Base-by-base conservation (phyloP, 2,888 invertebrate genomes). In the Lasioglossum marginatum region DNA sequence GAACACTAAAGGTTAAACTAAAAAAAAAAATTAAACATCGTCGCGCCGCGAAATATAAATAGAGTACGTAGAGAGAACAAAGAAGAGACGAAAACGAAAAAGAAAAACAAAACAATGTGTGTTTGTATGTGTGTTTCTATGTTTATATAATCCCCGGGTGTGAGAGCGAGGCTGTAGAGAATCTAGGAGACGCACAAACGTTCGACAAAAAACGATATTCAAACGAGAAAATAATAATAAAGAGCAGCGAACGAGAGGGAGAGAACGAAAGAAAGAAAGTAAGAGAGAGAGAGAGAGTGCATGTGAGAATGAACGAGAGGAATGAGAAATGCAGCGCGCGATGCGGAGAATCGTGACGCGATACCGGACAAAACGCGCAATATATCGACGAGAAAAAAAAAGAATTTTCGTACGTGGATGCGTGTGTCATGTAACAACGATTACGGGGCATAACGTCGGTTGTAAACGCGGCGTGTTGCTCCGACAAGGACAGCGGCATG, bases 61-160 rank as follows among this genome's bases (percentile, higher is more conserved):
- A 82, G 72, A 81, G 34, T 73, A 88, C 74, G 85, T 82, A 89
- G 87, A 85, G 87, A 85, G 19, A 63, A 75, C 63, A 66, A 75
- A 23, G 43, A 43, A 68, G 40, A 37, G 31, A 40, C 52, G 77
- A 63, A 52, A 43, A 63, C 27, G 37, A 57, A 40, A 72, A 75
- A 63, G 34, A 79, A 84, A 77, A 87, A 78, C 86, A 91, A 92
- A 90, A 86, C 86, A 88, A 81, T 93, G 93, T 93, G 92, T 93
- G 93, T 93, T 93, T 93, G 93, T 94, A 93, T 93, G 93, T 94
- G 93, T 93, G 93, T 93, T 94, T 94, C 93, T 94, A 94, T 93
- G 93, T 94, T 94, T 94, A 93, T 93, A 93, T 94, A 94, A 93
- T 92, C 89, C 89, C 91, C 91, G 91, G 90, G 91, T 89, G 91